Conservation (phyloP, 2,113 vertebrate genomes). For the Brachypodius melanocephalos region DNA sequence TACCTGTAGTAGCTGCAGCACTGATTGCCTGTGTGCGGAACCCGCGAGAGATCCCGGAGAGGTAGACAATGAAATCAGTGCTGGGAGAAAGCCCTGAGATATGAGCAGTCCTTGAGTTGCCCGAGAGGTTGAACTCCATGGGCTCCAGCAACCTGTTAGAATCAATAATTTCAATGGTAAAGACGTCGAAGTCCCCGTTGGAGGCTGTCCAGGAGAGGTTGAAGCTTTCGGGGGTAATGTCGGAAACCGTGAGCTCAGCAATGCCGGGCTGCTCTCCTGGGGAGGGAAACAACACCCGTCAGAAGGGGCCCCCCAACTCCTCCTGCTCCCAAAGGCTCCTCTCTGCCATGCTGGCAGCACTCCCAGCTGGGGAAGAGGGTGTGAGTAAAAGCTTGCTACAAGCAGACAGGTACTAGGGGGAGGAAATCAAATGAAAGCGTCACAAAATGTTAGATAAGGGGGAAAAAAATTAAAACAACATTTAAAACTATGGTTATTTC, state of each 20-base stretch:
- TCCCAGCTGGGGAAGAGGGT: background rate
- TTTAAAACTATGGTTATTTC: background rate
- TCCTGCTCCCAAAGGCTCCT: background rate
- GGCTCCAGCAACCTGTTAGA: slow-evolving; percentile 89
- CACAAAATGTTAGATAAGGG: background rate
- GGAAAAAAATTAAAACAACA: background rate
- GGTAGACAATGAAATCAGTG: slow-evolving; percentile 92
- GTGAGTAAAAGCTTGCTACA: background rate
- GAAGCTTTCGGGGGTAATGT: slow-evolving; percentile 88
- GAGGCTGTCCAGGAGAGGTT: slow-evolving; percentile 86
- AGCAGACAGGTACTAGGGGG: background rate
- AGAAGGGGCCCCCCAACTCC: background rate
- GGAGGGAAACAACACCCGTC: slow-evolving; percentile 74
- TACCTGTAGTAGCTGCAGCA: slow-evolving; percentile 90
- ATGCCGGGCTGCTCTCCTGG: slow-evolving; percentile 82
- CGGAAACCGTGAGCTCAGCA: slow-evolving; percentile 82
- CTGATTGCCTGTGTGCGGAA: slow-evolving; percentile 82
- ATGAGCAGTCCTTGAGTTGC: slow-evolving; percentile 73
- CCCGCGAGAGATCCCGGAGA: slow-evolving; percentile 83
- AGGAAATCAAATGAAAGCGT: background rate
- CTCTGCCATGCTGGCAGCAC: background rate
- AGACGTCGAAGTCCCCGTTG: slow-evolving; percentile 79
- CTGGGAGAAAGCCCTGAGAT: slow-evolving; percentile 87
- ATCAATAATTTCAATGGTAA: slow-evolving; percentile 96
- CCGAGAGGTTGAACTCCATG: slow-evolving; percentile 83